Conservation (phyloP, 1,140 invertebrate genomes). For the Aphelenchoides besseyi region DNA sequence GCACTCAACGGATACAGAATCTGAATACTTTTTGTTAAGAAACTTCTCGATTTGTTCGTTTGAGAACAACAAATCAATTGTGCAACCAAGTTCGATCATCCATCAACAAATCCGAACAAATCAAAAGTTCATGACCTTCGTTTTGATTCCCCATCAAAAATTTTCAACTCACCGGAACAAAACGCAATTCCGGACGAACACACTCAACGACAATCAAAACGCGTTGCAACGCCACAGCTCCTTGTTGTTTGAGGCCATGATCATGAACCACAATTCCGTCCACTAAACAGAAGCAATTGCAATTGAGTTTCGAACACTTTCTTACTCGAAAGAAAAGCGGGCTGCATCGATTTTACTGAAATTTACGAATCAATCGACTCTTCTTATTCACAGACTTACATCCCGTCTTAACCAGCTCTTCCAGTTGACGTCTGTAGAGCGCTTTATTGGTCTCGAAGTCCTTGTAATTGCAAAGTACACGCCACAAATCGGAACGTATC, state of each 20-base stretch:
- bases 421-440: conserved; percentile 49
- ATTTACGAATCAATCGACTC: conserved; percentile 10
- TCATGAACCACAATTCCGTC: conserved; percentile 60
- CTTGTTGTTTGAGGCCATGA: conserved; percentile 57
- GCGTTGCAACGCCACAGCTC: conserved; percentile 53
- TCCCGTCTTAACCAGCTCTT: conserved; percentile 47
- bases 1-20: conserved; percentile 60
- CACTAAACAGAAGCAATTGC: conserved; percentile 29
- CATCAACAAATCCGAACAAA: not conserved
- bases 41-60: too few relatives aligned
- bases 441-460: conserved; percentile 51
- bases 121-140: not conserved
- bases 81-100: not conserved
- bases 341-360: conserved; percentile 54
- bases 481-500: conserved; percentile 54
- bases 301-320: conserved; percentile 44
- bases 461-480: conserved; percentile 52
- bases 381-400: conserved; percentile 30
- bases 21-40: conserved; percentile 35
- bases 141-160: not conserved
- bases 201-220: conserved; percentile 58
- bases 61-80: not conserved
- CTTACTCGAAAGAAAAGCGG: conserved; percentile 46
- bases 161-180: conserved; percentile 54
- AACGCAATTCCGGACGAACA: conserved; percentile 55